Percentiles rank a stretch among this genome's conserved stretches.
Conservation (phyloP, 2,797 vertebrate genomes). For the Xenops minutus region DNA sequence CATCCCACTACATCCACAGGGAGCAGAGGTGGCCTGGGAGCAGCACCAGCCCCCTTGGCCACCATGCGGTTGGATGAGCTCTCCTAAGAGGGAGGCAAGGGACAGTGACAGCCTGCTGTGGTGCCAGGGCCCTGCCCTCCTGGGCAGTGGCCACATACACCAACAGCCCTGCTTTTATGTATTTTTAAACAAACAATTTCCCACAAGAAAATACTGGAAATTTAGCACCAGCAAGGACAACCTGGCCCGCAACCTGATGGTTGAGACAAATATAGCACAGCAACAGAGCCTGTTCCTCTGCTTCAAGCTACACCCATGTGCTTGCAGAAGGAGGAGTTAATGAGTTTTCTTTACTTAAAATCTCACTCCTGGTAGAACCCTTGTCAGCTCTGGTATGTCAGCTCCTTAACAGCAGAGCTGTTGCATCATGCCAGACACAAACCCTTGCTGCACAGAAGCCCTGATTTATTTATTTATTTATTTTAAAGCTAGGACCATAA, state of each 20-base stretch:
- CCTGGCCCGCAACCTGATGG: rapidly evolving
- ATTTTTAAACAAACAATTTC: not conserved
- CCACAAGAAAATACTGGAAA: not conserved
- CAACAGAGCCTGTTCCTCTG: not conserved
- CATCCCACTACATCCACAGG: rapidly evolving
- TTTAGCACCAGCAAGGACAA: not conserved
- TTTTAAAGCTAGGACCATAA: not conserved
- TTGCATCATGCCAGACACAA: not conserved
- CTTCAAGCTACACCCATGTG: rapidly evolving
- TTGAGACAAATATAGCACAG: not conserved
- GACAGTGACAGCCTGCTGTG: rapidly evolving
- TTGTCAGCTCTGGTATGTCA: not conserved
- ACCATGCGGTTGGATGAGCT: not conserved
- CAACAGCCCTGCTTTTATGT: rapidly evolving
- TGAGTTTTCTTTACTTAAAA: not conserved
- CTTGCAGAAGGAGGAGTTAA: not conserved
- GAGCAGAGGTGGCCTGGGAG: rapidly evolving
- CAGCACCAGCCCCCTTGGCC: not conserved
- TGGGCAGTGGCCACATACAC: not conserved
- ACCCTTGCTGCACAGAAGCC: not conserved
- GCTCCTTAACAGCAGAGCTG: not conserved
- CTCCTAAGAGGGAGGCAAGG: not conserved
- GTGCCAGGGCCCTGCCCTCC: not conserved
- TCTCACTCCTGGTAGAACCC: not conserved
- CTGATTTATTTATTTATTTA: too few relatives aligned